Conservation (phyloP, 2,888 invertebrate genomes). For the Laspeyria flexula region DNA sequence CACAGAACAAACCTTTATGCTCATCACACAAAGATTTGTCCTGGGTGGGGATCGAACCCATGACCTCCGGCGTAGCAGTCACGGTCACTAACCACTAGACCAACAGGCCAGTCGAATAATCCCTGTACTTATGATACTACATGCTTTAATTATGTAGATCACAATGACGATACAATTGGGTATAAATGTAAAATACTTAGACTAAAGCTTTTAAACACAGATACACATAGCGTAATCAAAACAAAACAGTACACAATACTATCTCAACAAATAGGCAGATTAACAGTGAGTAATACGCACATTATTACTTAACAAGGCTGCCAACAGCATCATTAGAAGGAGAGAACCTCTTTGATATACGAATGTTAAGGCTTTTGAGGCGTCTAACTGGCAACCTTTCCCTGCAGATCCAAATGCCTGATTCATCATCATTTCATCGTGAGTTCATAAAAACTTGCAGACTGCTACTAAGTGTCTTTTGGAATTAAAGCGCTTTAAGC, state of each 20-base stretch:
- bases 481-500: slow-evolving; percentile 20
- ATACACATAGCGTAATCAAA: no score
- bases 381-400: slow-evolving; percentile 26
- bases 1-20: no score
- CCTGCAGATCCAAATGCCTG: slow-evolving; percentile 19
- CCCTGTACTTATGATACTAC: no score
- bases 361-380: slow-evolving; percentile 24
- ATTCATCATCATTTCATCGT: slow-evolving; percentile 24
- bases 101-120: no score
- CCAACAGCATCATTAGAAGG: slow-evolving; percentile 4
- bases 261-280: background rate
- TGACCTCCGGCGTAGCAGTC: no score
- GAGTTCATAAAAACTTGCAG: slow-evolving; percentile 30
- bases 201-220: no score
- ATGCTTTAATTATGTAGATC: no score
- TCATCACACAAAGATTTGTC: no score
- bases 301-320: background rate
- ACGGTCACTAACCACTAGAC: no score
- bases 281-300: slow-evolving; percentile 1
- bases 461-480: slow-evolving; percentile 4
- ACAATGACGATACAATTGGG: no score
- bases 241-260: background rate
- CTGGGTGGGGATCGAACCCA: no score
- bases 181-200: no score
- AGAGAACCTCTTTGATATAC: slow-evolving; percentile 27